Base-by-base conservation (phyloP, 2,113 vertebrate species). In the Montifringilla adamsi region DNA sequence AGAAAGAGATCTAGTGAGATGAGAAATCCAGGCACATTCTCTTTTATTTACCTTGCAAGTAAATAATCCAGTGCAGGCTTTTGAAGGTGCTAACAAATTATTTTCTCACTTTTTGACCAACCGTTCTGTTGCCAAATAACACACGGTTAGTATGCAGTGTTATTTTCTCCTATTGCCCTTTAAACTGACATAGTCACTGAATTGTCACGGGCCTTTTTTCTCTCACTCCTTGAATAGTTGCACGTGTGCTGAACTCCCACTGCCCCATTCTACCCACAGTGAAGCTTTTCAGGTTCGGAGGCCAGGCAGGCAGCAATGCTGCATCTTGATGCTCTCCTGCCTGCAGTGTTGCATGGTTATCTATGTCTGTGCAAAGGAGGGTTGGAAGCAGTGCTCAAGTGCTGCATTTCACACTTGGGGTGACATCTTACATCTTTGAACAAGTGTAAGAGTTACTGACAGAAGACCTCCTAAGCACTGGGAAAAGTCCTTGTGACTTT, bases 401-500 rank as follows among this genome's bases (percentile, higher is more conserved):
- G 33, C 72, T 55, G 58, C 35, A 10, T 83, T 92, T 90, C 86
- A 77, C 72, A 63, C 63, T 92, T 86, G 21, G 0, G 6, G 35
- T 63, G 58, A 37, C 11, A 60, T 87, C 88, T 78, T 84, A 58
- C 20, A 62, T 69, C 53, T 94, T 46, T 77, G 15, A 59, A 53
- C 19, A 82, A 60, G 13, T 2, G 4, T 27, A 41, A 55, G 37
- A 80, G 30, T 73, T 93, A 82, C 46, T 66, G 79, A 44, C 67
- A 73, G 56, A 64, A 90, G 52, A 70, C 19, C 59, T 88, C 87
- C 90, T 49, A 64, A 81, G 56, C 60, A 44, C 50, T 78, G 44
- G 79, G 73, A 77, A 92, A 78, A 87, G 44, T 93, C 44, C 44
- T 60, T 75, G 72, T 84, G 64, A 87, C 80, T 96, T 96, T 78